Percentiles rank a stretch among this genome's conserved stretches.
These are phyloP conservation scores for Rhynchonycteris naso DNA, from an alignment of 2,797 vertebrate genomes.

Conservation along the genomic window DNA sequence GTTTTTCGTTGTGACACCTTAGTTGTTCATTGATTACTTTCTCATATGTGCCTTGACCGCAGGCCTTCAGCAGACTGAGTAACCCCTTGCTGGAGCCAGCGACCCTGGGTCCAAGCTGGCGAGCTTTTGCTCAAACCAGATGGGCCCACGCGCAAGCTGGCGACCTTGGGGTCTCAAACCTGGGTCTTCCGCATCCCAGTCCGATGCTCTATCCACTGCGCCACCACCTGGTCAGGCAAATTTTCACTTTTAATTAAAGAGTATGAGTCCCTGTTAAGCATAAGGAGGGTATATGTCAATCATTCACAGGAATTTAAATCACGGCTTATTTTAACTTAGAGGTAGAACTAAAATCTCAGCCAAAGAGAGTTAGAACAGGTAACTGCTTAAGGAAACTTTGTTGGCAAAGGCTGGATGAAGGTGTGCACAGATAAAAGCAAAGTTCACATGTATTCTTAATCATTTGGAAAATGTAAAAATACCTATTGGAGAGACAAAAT, in stretches of 20 bases:
- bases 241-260: slow-evolving; percentile 67
- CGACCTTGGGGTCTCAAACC: too few species aligned
- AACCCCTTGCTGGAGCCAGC: too few species aligned
- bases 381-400: not conserved
- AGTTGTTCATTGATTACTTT: too few species aligned
- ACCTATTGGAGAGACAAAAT: not conserved
- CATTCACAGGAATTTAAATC: slow-evolving; percentile 24
- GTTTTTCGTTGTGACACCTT: too few species aligned
- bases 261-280: not conserved
- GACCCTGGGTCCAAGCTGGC: too few species aligned
- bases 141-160: too few species aligned
- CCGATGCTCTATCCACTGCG: too few species aligned
- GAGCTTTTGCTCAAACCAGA: too few species aligned
- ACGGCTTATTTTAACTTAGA: slow-evolving; percentile 43
- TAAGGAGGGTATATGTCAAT: not conserved
- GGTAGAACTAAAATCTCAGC: not conserved
- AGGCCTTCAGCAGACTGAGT: too few species aligned
- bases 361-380: not conserved
- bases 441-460: not conserved
- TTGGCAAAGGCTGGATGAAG: not conserved
- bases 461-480: not conserved
- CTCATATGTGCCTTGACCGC: too few species aligned
- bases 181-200: too few species aligned
- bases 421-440: not conserved
- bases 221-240: too few species aligned